Base-by-base conservation (phyloP, 2,113 vertebrate species). In the Emydocephalus ijimae region DNA sequence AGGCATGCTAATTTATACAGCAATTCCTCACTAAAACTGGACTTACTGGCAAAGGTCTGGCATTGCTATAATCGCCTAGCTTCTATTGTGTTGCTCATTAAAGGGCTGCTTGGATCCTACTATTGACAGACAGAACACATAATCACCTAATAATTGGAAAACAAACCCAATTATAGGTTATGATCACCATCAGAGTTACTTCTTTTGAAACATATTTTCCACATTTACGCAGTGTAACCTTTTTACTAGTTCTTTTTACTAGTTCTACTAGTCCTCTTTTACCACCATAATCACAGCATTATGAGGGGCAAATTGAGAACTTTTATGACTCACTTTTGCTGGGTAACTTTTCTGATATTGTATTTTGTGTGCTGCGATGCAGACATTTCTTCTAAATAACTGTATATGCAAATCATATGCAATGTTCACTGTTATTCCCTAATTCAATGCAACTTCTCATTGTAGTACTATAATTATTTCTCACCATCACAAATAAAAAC, bases 71-170 rank as follows among this genome's bases (percentile, higher is more conserved):
- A 98, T 97, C 97, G 96, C 92, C 34, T 94, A 24, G 90, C 91
- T 90, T 96, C 94, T 96, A 93, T 94, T 96, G 97, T 96, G 93
- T 64, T 50, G 93, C 93, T 97, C 96, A 94, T 97, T 97, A 97
- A 9, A 95, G 94, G 89, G 90, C 55, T n/a, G 94, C 95, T 96
- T 95, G 88, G 90, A 94, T 95, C 92, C 86, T 92, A 74, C 94
- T 87, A 48, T 55, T 14, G 54, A 90, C 88, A 94, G 88, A 92
- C 48, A 43, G 48, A 92, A 87, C 2, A 0, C 5, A 92, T 85
- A 85, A 89, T 90, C 88, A 96, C 94, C 96, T 91, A 95, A 92
- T 29, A 87, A 93, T 20, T 94, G 93, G 92, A 95, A 61, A 87
- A 94, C 61, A 91, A 93, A 94, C 6, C 90, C 93, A 95, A 45